Evolutionary conservation across 1,140 invertebrate genomes (phyloP), one percentile per base, ranked within the genome.

Genomic region (Danaus plexippus): DNA sequence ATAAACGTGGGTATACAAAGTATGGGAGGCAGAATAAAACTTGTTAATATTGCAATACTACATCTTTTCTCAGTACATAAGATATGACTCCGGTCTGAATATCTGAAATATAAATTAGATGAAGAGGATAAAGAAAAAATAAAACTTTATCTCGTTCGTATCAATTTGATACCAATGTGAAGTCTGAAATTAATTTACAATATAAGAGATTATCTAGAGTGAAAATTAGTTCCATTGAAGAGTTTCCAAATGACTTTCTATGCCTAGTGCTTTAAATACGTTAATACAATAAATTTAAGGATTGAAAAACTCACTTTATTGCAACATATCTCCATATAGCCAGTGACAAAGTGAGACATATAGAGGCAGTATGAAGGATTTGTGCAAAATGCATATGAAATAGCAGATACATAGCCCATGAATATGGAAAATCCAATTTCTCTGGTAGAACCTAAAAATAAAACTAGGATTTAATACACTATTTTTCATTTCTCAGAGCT

Each of bases 351-450:
- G 95, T 96, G 58, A 97, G 87, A 74, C 93, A 96, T 58, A 96
- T 96, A n/a, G 94, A 95, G 12, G 95, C 93, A 0, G 95, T 96
- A 75, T 97, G 96, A 46, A 94, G 86, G 40, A 94, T 89, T 74
- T 94, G 92, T 1, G 91, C 89, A 74, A 95, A 96, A 75, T 96
- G 92, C 85, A 92, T 93, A 71, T 95, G 94, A 63, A 95, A 92
- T 3, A 95, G 85, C 8, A 94, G 87, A 70, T 92, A 96, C 40
- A 93, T 89, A 0, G 94, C 93, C 90, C 84, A 86, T 0, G 80
- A 78, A 59, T 83, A 83, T 0, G 83, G 77, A 43, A 84, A 85
- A 43, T 87, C 85, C 65, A 80, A 69, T 60, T 76, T 77, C 52
- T 75, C 78, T 3, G 84, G 81, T 12, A 87, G 59, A 9, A 88